Evolutionary conservation across 2,113 vertebrate species (phyloP).

Genomic region (Xenus cinereus): DNA sequence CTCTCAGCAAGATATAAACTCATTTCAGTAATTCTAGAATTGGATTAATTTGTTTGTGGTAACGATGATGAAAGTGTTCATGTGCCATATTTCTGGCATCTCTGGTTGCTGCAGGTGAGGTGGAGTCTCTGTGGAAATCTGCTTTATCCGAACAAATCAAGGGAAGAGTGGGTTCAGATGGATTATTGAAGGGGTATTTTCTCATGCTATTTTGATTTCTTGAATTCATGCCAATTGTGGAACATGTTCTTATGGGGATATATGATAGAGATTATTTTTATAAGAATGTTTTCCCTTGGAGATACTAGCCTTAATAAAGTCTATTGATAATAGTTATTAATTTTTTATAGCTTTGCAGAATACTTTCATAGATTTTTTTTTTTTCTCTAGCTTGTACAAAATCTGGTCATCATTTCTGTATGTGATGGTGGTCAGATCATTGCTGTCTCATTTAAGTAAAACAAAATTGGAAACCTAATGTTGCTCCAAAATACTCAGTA

Average conservation of each 20-base stretch:
- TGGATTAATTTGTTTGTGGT: neutral
- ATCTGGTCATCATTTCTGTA: neutral
- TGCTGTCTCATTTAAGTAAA: neutral
- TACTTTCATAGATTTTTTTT: neutral
- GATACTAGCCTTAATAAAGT: neutral
- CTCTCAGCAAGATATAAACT: neutral
- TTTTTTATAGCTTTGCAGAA: neutral
- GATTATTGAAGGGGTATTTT: neutral
- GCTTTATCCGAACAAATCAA: neutral
- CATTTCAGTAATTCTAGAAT: neutral
- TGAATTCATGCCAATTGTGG: neutral
- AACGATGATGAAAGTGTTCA: neutral
- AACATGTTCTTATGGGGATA: neutral
- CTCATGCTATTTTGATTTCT: neutral
- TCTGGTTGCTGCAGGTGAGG: neutral
- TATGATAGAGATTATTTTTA: neutral
- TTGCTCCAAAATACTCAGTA: neutral
- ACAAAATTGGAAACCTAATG: neutral
- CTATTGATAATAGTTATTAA: neutral
- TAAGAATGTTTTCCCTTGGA: neutral
- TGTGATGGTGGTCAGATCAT: neutral
- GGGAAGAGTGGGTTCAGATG: neutral
- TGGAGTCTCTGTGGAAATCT: slow-evolving; percentile 3
- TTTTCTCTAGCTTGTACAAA: neutral
- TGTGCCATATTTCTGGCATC: neutral